phyloP scores from a whole-genome alignment of 2,888 invertebrate species.

The Xanthia togata region DNA sequence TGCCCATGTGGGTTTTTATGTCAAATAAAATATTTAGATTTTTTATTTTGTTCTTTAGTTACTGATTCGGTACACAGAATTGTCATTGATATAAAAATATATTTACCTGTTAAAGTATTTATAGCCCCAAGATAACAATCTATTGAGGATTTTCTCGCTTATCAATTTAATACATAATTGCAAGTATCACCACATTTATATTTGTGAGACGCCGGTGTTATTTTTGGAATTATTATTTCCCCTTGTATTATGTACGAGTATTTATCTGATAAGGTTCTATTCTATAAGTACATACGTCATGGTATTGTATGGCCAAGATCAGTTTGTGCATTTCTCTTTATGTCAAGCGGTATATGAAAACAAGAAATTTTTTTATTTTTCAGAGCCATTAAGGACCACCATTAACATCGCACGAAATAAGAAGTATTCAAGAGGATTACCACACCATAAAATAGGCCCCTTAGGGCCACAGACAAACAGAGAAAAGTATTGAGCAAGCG shows the following conservation, averaged over 20 bases:
- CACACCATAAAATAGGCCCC: no score
- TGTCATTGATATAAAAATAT: conserved; percentile 23
- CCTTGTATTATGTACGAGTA: conserved; percentile 48
- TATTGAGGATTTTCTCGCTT: conserved; percentile 45
- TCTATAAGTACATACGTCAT: conserved; percentile 34
- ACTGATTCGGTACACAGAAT: conserved; percentile 1
- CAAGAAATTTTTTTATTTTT: no score
- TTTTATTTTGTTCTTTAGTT: not conserved
- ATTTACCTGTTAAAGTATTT: conserved; percentile 30
- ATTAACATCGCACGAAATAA: no score
- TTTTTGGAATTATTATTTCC: conserved; percentile 60
- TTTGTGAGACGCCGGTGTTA: conserved; percentile 56
- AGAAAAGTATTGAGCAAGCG: no score
- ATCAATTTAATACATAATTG: conserved; percentile 60
- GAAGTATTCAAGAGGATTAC: no score
- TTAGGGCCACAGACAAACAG: no score
- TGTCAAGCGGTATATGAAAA: not conserved
- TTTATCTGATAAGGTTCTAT: conserved; percentile 56
- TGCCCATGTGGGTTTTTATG: no score
- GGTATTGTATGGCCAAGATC: conserved; percentile 27
- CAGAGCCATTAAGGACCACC: no score
- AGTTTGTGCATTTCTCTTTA: conserved; percentile 24
- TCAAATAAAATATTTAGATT: no score
- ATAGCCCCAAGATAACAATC: conserved; percentile 49
- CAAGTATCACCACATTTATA: conserved; percentile 35